These are phyloP conservation scores for Mesaphorura yosii DNA, from an alignment of 1,140 invertebrate genomes.

Conservation along the genomic window DNA sequence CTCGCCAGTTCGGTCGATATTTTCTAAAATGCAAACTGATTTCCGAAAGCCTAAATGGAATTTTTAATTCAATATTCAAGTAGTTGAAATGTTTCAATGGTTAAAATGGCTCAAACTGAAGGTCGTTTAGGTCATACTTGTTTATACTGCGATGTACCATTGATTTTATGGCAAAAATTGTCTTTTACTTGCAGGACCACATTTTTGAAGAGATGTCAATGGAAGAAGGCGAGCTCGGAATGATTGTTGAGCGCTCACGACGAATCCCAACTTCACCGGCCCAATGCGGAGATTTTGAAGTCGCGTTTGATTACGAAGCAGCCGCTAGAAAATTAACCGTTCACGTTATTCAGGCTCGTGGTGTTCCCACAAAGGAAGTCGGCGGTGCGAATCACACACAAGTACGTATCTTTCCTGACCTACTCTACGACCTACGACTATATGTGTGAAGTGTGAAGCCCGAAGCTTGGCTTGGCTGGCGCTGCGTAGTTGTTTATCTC, in stretches of 20 bases:
- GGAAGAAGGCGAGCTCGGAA: constrained; percentile 34
- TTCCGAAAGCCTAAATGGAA: too few relatives aligned
- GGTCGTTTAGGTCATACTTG: too few relatives aligned
- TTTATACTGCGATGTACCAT: background rate
- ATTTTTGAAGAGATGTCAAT: constrained; percentile 41
- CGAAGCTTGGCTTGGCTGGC: too few relatives aligned
- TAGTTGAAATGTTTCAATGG: too few relatives aligned
- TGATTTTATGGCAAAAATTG: background rate
- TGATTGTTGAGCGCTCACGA: constrained; percentile 18
- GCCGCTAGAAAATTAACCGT: constrained; percentile 78
- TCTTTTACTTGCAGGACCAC: constrained; percentile 35
- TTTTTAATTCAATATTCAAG: too few relatives aligned
- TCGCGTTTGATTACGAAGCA: constrained; percentile 76
- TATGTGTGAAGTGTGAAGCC: too few relatives aligned
- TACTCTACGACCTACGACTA: too few relatives aligned
- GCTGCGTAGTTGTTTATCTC: too few relatives aligned
- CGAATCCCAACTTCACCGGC: constrained; percentile 34
- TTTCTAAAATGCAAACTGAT: too few relatives aligned
- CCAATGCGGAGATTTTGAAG: constrained; percentile 65
- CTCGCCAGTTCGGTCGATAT: too few relatives aligned
- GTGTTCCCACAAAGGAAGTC: constrained; percentile 60
- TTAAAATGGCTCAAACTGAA: too few relatives aligned
- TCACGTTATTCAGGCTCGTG: constrained; percentile 71
- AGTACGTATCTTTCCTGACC: constrained; percentile 43
- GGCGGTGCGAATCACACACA: constrained; percentile 66